phyloP scores from a whole-genome alignment of 1,140 invertebrate genomes.

The Homarus americanus region DNA sequence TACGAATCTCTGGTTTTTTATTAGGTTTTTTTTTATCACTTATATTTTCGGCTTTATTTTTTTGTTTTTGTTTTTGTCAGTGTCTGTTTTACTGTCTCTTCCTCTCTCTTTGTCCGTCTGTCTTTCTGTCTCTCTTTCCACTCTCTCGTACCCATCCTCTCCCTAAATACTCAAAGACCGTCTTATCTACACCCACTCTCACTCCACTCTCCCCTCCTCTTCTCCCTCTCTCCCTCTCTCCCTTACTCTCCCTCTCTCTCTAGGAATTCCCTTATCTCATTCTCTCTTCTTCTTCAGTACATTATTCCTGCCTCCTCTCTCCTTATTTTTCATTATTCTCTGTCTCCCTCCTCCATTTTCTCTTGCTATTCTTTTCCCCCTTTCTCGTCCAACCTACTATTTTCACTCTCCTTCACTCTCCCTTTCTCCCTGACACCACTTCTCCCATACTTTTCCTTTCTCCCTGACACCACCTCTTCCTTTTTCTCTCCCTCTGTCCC shows the following conservation, averaged over 20 bases:
- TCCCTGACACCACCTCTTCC: too few species aligned
- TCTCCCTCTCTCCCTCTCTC: not conserved
- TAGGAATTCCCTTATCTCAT: too few species aligned
- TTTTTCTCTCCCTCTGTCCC: too few species aligned
- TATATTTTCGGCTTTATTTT: conserved; percentile 1
- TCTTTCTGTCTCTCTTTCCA: too few species aligned
- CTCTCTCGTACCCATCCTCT: too few species aligned
- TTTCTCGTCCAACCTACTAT: not conserved
- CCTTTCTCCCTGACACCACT: not conserved
- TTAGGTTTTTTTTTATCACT: not conserved
- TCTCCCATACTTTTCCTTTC: not conserved
- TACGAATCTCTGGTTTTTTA: not conserved
- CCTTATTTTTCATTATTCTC: too few species aligned
- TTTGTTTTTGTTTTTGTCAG: not conserved
- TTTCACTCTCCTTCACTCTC: too few species aligned
- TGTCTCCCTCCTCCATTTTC: too few species aligned
- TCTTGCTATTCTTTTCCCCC: not conserved
- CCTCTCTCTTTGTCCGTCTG: too few species aligned
- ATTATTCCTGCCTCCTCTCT: not conserved
- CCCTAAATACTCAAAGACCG: not conserved
- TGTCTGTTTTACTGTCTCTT: too few species aligned
- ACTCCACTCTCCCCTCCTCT: too few species aligned
- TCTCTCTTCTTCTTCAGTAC: not conserved
- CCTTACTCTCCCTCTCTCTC: not conserved
- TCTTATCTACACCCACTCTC: not conserved